Evolutionary conservation across 92 coral and sea anemone genomes (phyloP), one percentile per base, ranked within the genome.

Genomic region (Virgularia gustaviana): DNA sequence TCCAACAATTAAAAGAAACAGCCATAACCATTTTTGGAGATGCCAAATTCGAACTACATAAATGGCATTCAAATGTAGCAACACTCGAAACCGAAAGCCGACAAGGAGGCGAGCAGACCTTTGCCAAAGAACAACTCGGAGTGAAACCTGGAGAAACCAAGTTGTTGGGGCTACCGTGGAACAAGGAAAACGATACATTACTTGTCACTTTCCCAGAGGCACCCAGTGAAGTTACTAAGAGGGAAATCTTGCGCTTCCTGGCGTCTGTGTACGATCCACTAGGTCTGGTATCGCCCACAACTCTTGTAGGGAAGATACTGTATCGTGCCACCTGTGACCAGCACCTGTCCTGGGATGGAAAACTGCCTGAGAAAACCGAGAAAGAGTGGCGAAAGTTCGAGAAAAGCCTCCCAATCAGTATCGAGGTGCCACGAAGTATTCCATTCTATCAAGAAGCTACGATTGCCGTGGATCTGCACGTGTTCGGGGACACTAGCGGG

Each of bases 151-250:
- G 79, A 27, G 79, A 75, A 55, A 28, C 72, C 5, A 75, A 45
- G 59, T 30, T 75, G 54, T 47, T 30, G 65, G 79, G 79, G 15
- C 47, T 43, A 9, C 71, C 79, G 22, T 60, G 79, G 79, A 27
- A 74, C 36, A 74, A 74, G 58, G 53, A 6, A 11, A n/a, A 6
- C n/a, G 71, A 58, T 38, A 74, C 15, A 23, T 30, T 75, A 3
- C 59, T 71, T 2, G 65, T 58, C 11, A 28, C 27, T 9, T 62
- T 75, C 44, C 79, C 72, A 31, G 24, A 41, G 51, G 34, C 13
- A 3, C 52, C 38, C 9, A 9, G 47, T 15, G 72, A 23, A 10
- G 24, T 49, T 25, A 75, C 71, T 2, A 60, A 75, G 64, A 23
- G 79, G 16, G 71, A 75, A 66, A 61, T 75, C 18, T 49, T 62